These are phyloP conservation scores for Smithornis capensis DNA, from an alignment of 2,113 vertebrate genomes.

Conservation along the genomic window DNA sequence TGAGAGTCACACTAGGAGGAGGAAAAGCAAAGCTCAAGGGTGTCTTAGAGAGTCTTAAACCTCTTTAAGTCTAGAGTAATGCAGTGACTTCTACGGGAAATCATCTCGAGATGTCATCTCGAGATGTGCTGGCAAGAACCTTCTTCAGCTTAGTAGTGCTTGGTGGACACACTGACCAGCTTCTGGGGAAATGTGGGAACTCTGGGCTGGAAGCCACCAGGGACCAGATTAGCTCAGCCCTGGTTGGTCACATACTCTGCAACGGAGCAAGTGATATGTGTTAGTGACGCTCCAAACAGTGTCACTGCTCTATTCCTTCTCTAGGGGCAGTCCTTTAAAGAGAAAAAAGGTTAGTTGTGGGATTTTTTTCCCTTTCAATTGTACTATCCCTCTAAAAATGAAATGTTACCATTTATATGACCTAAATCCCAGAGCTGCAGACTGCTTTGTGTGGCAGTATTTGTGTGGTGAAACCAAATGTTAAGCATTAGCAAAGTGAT, in stretches of 20 bases:
- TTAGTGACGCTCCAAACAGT: background rate
- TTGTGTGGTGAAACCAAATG: background rate
- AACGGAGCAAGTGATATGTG: rapidly evolving
- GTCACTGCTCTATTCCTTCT: background rate
- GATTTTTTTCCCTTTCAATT: background rate
- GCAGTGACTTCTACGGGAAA: background rate
- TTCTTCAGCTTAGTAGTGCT: too few species aligned
- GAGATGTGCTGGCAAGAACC: background rate
- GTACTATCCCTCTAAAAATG: background rate
- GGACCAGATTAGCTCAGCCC: background rate
- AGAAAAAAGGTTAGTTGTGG: background rate
- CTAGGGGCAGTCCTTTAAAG: background rate
- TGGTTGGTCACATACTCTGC: rapidly evolving
- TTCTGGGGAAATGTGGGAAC: background rate
- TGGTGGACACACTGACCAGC: rapidly evolving
- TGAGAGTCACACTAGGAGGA: background rate
- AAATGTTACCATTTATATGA: background rate
- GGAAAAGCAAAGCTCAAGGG: background rate
- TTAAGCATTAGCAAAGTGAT: background rate
- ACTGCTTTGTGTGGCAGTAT: background rate
- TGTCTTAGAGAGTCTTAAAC: background rate
- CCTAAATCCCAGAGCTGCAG: background rate
- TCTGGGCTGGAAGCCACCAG: background rate
- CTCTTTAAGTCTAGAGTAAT: background rate
- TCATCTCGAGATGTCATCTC: background rate